Evolutionary conservation across 1,140 invertebrate species (phyloP).

Genomic region (Bradysia coprophila): DNA sequence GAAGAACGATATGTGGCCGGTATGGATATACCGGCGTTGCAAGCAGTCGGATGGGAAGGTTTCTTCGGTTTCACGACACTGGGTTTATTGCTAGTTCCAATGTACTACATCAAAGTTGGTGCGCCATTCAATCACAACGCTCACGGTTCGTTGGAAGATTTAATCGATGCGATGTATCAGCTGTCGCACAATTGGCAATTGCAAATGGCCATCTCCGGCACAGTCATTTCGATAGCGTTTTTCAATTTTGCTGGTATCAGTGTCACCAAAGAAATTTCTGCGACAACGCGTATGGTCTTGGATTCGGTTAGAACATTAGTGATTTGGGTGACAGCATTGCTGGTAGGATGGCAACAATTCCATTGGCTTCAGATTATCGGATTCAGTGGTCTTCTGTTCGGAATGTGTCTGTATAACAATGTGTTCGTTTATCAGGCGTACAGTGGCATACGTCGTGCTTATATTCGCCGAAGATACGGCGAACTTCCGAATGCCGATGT

Average conservation of each 20-base stretch:
- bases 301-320: slow-evolving; percentile 79
- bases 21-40: slow-evolving; percentile 55
- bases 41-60: slow-evolving; percentile 85
- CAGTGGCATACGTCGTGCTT: slow-evolving; percentile 10
- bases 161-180: slow-evolving; percentile 66
- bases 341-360: slow-evolving; percentile 58
- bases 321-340: slow-evolving; percentile 69
- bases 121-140: slow-evolving; percentile 61
- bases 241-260: slow-evolving; percentile 93
- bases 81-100: slow-evolving; percentile 52
- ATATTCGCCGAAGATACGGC: slow-evolving; percentile 12
- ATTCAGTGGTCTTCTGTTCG: slow-evolving; percentile 47
- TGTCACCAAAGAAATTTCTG: slow-evolving; percentile 87
- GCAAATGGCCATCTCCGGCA: slow-evolving; percentile 37
- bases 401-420: slow-evolving; percentile 64
- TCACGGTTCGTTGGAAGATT: slow-evolving; percentile 65
- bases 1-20: slow-evolving; percentile 80
- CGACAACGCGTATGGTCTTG: slow-evolving; percentile 82
- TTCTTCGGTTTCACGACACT: slow-evolving; percentile 73
- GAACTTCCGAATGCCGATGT: slow-evolving; percentile 8
- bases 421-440: slow-evolving; percentile 27
- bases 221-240: slow-evolving; percentile 83
- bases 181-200: slow-evolving; percentile 33
- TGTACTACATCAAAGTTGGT: slow-evolving; percentile 64
- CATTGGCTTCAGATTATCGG: slow-evolving; percentile 63